Base-by-base conservation (phyloP, 2,113 vertebrate species). In the Cranoglanis bouderius region DNA sequence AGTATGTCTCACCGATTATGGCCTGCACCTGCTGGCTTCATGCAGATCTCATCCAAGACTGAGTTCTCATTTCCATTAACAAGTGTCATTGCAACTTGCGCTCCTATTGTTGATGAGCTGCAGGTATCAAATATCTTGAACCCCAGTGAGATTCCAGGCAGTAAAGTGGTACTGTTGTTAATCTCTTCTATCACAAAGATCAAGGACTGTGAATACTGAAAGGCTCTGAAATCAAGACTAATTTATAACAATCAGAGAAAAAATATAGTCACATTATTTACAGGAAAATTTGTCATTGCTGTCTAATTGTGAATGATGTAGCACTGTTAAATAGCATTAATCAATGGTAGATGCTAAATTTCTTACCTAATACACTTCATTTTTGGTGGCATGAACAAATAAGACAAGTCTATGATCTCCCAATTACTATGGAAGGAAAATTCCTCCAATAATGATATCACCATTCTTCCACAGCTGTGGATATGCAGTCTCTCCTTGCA, bases 171-270 rank as follows among this genome's bases (percentile, higher is more conserved):
- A 29, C 92, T 91, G 80, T 61, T 92, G 84, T 96, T 96, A 87
- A 96, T 96, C 92, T 96, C 93, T 77, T 95, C 94, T 84, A 96
- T 91, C 29, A 95, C 94, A 93, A 95, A 96, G 70, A 96, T 96
- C 93, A 95, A 91, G 2, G 93, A 84, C 82, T 95, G 93, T 91
- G 95, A 94, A 93, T 96, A 96, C 92, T 95, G 91, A 67, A 96
- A 96, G 92, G 95, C 94, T 92, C 95, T 94, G 51, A 95, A 94
- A 92, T 95, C 94, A 77, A 96, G 94, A 87, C 96, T 84, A 24
- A 59, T 40, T 83, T 4, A 81, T 21, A 75, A n/a, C 18, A 80
- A 88, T 59, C n/a, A 77, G 10, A 40, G 9, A 32, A 32, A n/a
- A 85, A 24, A 43, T 0, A 43, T 9, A 63, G 0, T 83, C 6